A percentile compares a stretch with the other conserved stretches of the same genome.
These are phyloP conservation scores for Drosophila micromelanica DNA, from an alignment of 1,140 invertebrate species.

Conservation along the genomic window DNA sequence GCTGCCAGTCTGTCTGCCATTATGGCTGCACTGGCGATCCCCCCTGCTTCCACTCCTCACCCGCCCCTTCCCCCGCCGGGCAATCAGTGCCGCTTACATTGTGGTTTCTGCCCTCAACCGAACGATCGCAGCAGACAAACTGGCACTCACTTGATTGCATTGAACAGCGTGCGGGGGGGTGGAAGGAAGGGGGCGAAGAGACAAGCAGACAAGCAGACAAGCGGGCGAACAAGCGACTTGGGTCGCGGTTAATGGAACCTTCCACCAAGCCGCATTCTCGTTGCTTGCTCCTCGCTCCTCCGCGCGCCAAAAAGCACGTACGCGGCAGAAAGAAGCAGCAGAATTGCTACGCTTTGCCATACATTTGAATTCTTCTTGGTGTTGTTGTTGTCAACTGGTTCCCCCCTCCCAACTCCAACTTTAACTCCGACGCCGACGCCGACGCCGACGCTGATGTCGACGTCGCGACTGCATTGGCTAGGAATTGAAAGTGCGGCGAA, in stretches of 20 bases:
- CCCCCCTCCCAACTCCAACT: not conserved
- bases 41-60: conserved; percentile 1
- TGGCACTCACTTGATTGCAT: conserved; percentile 80
- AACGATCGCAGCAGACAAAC: conserved; percentile 75
- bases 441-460: too few species aligned
- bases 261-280: conserved; percentile 51
- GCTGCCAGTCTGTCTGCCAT: conserved; percentile 58
- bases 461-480: not conserved
- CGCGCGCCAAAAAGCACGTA: too few species aligned
- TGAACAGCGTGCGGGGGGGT: conserved; percentile 40
- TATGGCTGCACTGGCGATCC: conserved; percentile 22
- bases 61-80: conserved; percentile 12
- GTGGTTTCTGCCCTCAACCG: conserved; percentile 46
- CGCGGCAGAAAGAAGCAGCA: conserved; percentile 14
- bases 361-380: conserved; percentile 42
- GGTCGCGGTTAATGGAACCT: conserved; percentile 70
- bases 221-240: conserved; percentile 35
- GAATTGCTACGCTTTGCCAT: conserved; percentile 40
- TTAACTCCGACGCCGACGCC: too few species aligned
- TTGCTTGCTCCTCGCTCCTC: not conserved
- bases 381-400: conserved; percentile 28
- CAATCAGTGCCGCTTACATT: conserved; percentile 54
- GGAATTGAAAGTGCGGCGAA: conserved; percentile 21
- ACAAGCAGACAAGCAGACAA: conserved; percentile 5
- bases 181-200: not conserved